A percentile compares a stretch with the other conserved stretches of the same genome.
Conservation (phyloP, 2,888 invertebrate species). For the Cosmorhoe ocellata region DNA sequence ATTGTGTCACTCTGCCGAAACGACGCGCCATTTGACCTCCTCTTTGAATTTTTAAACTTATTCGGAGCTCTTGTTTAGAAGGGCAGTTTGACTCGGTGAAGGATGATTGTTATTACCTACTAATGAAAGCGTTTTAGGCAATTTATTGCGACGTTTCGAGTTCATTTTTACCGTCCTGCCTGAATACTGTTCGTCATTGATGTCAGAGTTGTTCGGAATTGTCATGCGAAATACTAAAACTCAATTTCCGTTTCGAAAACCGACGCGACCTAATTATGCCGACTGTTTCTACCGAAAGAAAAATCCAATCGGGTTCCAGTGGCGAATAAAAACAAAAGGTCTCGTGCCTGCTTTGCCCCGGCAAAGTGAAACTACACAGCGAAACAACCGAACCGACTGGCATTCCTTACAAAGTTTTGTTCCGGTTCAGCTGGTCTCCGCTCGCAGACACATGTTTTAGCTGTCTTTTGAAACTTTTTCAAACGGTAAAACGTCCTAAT, state of each 20-base stretch:
- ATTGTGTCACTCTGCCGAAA: conserved; percentile 34
- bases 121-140: conserved; percentile 14
- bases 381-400: conserved; percentile 14
- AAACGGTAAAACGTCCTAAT: conserved; percentile 14
- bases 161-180: background rate
- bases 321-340: conserved; percentile 19
- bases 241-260: conserved; percentile 12
- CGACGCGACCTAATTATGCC: conserved; percentile 15
- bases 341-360: conserved; percentile 8
- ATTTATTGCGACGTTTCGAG: background rate
- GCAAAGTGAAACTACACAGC: conserved; percentile 19
- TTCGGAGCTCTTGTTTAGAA: conserved; percentile 26
- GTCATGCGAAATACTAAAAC: conserved; percentile 5
- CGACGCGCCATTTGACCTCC: conserved; percentile 35
- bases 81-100: conserved; percentile 14
- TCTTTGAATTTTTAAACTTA: conserved; percentile 34
- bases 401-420: conserved; percentile 17
- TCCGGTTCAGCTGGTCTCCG: conserved; percentile 1
- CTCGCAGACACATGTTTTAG: conserved; percentile 4
- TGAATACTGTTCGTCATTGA: background rate
- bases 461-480: conserved; percentile 11
- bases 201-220: background rate
- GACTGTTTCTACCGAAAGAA: conserved; percentile 17
- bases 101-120: conserved; percentile 17
- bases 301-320: conserved; percentile 15